Evolutionary conservation across 2,888 invertebrate species (phyloP).

Genomic region (Acanthopleura granulata): DNA sequence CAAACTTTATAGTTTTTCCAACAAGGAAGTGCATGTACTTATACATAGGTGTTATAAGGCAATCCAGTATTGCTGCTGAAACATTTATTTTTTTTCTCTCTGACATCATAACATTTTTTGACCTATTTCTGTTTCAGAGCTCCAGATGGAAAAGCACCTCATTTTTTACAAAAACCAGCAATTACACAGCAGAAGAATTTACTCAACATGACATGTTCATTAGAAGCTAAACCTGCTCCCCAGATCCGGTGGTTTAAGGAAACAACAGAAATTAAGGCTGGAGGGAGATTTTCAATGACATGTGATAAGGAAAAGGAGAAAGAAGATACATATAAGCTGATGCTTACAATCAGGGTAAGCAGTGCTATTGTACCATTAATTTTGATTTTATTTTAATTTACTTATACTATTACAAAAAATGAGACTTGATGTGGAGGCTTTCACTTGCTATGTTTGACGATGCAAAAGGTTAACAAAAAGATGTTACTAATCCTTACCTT

Average conservation of each 20-base stretch:
- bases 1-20: too few relatives aligned
- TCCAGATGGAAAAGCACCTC: conserved; percentile 79
- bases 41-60: too few relatives aligned
- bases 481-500: too few relatives aligned
- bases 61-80: neutral
- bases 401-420: too few relatives aligned
- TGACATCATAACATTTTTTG: neutral
- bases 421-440: too few relatives aligned
- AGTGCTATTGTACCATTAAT: too few relatives aligned
- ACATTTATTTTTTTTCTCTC: neutral
- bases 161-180: conserved; percentile 97
- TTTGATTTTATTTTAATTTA: too few relatives aligned
- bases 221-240: conserved; percentile 95
- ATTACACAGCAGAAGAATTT: conserved; percentile 94
- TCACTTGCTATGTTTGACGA: too few relatives aligned
- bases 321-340: conserved; percentile 91
- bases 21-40: too few relatives aligned
- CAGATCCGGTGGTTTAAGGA: conserved; percentile 97
- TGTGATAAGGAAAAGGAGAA: conserved; percentile 84
- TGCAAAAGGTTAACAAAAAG: too few relatives aligned
- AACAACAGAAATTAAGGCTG: conserved; percentile 77
- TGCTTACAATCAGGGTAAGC: conserved; percentile 85
- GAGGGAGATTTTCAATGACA: conserved; percentile 89
- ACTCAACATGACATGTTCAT: conserved; percentile 93
- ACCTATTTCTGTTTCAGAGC: conserved; percentile 2